A percentile compares a stretch with the other conserved stretches of the same genome.
Conservation (phyloP, 2,113 vertebrate species). For the Ranitomeya imitator region DNA sequence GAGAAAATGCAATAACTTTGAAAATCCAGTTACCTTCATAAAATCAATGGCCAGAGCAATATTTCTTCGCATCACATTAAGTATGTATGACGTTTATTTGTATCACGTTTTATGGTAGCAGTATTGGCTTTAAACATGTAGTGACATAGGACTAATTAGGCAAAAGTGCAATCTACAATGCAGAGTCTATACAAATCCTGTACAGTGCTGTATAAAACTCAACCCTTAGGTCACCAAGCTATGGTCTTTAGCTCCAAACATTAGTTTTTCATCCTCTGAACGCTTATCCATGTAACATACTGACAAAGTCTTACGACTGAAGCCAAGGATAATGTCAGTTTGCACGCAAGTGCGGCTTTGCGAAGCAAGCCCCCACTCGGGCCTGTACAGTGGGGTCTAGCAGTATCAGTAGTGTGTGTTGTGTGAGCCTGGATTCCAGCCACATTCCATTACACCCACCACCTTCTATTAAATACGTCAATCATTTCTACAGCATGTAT, state of each 20-base stretch:
- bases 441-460: constrained; percentile 72
- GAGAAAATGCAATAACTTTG: background rate
- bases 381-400: constrained; percentile 32
- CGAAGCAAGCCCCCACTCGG: constrained; percentile 30
- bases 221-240: constrained; percentile 27
- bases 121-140: background rate
- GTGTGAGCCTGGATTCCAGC: constrained; percentile 64
- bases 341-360: constrained; percentile 54
- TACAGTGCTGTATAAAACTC: constrained; percentile 10
- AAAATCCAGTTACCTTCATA: background rate
- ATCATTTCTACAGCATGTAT: constrained; percentile 65
- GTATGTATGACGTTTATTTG: background rate
- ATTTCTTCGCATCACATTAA: background rate
- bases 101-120: background rate
- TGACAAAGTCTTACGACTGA: constrained; percentile 35
- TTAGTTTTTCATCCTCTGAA: constrained; percentile 27
- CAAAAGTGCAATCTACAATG: background rate
- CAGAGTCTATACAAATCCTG: constrained; percentile 2
- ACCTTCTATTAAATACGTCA: constrained; percentile 66
- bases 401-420: constrained; percentile 56
- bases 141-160: background rate
- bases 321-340: constrained; percentile 57
- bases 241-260: background rate
- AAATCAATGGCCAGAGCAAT: background rate
- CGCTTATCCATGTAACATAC: background rate